Percentiles rank a stretch among this genome's conserved stretches.
Evolutionary conservation across 1,140 invertebrate genomes (phyloP).

Genomic region (Hypsibius dujardini): DNA sequence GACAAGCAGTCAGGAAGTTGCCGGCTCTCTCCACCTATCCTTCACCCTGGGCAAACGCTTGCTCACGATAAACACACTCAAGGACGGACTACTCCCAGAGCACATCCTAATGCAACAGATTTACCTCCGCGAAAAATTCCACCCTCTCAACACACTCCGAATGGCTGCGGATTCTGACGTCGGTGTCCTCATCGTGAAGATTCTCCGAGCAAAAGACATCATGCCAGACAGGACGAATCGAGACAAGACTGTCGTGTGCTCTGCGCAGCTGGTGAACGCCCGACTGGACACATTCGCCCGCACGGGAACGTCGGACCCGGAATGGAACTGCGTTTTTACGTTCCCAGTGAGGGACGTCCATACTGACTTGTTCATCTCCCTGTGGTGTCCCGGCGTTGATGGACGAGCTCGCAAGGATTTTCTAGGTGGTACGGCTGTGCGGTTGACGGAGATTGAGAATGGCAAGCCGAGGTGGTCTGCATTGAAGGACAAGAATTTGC

Average conservation of each 20-base stretch:
- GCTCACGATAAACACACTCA: neutral
- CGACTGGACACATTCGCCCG: neutral
- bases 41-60: neutral
- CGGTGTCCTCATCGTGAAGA: neutral
- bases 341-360: neutral
- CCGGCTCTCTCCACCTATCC: neutral
- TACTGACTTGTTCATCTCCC: neutral
- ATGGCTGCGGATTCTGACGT: neutral
- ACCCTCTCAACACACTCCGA: neutral
- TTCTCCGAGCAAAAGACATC: neutral
- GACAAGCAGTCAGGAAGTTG: neutral
- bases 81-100: too few relatives aligned
- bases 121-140: neutral
- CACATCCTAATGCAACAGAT: neutral
- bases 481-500: neutral
- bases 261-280: neutral
- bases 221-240: neutral
- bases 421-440: neutral
- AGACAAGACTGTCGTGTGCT: neutral
- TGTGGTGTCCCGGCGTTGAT: neutral
- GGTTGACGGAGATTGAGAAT: constrained; percentile 6
- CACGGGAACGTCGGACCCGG: neutral
- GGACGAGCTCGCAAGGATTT: neutral
- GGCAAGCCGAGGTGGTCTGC: neutral
- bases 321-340: constrained; percentile 6